Percentiles rank a stretch among this genome's conserved stretches.
Evolutionary conservation across 2,888 invertebrate genomes (phyloP).

Genomic region (Apocheima hispidaria): DNA sequence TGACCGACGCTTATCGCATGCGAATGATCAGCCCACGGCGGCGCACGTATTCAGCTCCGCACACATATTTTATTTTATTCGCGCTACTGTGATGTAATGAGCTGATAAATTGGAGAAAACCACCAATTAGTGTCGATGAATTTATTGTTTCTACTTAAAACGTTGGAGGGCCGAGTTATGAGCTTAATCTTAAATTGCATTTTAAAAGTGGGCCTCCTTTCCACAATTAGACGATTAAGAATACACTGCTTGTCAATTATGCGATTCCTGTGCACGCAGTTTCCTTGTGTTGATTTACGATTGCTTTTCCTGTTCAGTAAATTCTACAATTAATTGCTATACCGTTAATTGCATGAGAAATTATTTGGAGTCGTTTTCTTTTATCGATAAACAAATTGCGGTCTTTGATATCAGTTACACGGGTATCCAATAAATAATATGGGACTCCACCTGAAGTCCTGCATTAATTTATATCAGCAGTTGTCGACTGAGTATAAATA

Average conservation of each 20-base stretch:
- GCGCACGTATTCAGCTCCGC: conserved; percentile 82
- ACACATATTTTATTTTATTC: conserved; percentile 86
- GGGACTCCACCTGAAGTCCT: too few species aligned
- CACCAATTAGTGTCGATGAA: conserved; percentile 87
- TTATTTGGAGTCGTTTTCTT: conserved; percentile 2
- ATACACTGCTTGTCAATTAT: conserved; percentile 49
- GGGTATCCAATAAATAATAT: background rate
- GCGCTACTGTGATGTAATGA: conserved; percentile 87
- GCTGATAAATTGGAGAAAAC: conserved; percentile 86
- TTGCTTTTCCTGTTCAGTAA: conserved; percentile 27
- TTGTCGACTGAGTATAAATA: too few species aligned
- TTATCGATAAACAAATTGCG: conserved; percentile 3
- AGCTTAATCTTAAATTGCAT: conserved; percentile 81
- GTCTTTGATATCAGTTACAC: background rate
- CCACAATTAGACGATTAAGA: conserved; percentile 51
- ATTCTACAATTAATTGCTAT: conserved; percentile 34
- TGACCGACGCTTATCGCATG: conserved; percentile 85
- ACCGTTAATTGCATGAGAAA: conserved; percentile 29
- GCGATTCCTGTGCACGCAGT: conserved; percentile 32
- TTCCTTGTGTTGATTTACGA: conserved; percentile 42
- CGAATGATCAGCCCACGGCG: conserved; percentile 85
- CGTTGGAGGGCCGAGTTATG: conserved; percentile 80
- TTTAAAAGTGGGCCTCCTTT: conserved; percentile 69
- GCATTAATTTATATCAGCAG: too few species aligned
- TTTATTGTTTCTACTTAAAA: conserved; percentile 86